phyloP scores from a whole-genome alignment of 2,113 vertebrate genomes.

The Atherinomorus stipes region DNA sequence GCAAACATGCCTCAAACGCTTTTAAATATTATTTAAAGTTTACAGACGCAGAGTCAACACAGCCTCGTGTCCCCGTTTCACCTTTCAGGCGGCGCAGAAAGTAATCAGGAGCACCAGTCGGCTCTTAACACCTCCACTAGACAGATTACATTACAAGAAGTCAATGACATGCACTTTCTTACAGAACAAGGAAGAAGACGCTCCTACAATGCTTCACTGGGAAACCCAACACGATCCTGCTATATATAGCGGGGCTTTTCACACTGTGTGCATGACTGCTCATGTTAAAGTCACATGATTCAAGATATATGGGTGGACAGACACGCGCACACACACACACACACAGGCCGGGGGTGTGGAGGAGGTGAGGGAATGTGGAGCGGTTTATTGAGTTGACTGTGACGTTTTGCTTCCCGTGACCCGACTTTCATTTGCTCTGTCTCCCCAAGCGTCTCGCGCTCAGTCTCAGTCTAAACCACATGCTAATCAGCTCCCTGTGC shows the following conservation, averaged over 20 bases:
- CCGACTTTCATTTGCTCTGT: constrained; percentile 67
- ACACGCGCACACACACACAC: constrained; percentile 30
- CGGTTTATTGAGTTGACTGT: constrained; percentile 70
- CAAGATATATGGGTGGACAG: constrained; percentile 68
- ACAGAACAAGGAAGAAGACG: constrained; percentile 55
- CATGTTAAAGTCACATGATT: constrained; percentile 77
- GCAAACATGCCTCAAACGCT: neutral
- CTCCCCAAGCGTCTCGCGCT: constrained; percentile 61
- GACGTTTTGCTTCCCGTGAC: constrained; percentile 76
- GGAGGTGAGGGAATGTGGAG: constrained; percentile 64
- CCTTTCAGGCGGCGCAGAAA: constrained; percentile 22
- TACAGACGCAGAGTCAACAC: constrained; percentile 11
- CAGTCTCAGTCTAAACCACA: constrained; percentile 65
- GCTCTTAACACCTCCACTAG: constrained; percentile 17
- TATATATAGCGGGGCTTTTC: constrained; percentile 79
- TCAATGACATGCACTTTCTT: constrained; percentile 30
- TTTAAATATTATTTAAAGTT: neutral
- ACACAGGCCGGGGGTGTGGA: constrained; percentile 47
- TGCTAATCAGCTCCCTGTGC: constrained; percentile 72
- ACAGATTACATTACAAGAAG: constrained; percentile 29
- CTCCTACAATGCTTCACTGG: constrained; percentile 66
- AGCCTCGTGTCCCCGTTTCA: constrained; percentile 17
- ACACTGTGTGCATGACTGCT: constrained; percentile 73
- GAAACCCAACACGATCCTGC: constrained; percentile 76
- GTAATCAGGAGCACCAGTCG: constrained; percentile 11